Percentiles rank a stretch among this genome's conserved stretches.
phyloP scores from a whole-genome alignment of 2,797 vertebrate genomes.

The Phoxinus dragarum region DNA sequence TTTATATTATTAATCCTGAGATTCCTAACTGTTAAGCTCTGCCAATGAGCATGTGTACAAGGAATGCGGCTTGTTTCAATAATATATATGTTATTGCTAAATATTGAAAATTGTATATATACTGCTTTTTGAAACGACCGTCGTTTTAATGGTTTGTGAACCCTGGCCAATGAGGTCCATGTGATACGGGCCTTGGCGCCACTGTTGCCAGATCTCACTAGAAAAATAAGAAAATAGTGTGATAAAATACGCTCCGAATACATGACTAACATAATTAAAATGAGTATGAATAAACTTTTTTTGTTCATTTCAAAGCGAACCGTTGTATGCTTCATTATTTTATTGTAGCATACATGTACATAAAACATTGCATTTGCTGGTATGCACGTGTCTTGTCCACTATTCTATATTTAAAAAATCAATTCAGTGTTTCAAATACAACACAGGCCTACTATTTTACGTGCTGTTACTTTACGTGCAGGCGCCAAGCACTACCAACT shows the following conservation, averaged over 20 bases:
- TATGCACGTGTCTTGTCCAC: too few relatives aligned
- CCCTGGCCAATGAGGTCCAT: background rate
- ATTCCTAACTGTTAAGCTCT: background rate
- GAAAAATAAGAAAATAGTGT: background rate
- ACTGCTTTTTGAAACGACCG: background rate
- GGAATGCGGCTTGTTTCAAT: background rate
- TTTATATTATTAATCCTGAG: too few relatives aligned
- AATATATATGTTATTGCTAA: too few relatives aligned
- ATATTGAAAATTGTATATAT: background rate
- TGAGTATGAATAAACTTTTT: background rate
- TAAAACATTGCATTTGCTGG: background rate
- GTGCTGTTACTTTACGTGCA: background rate
- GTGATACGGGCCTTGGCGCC: background rate
- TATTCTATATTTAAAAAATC: background rate
- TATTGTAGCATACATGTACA: background rate
- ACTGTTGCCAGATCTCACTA: conserved; percentile 3
- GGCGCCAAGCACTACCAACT: background rate
- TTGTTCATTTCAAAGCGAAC: too few relatives aligned
- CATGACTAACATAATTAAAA: background rate
- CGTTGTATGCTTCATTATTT: background rate
- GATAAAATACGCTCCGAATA: background rate
- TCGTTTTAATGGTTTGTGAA: conserved; percentile 19
- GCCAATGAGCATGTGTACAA: background rate
- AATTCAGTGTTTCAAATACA: background rate
- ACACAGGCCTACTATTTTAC: background rate